These are phyloP conservation scores for Euwallacea fornicatus DNA, from an alignment of 1,140 invertebrate species.

Conservation along the genomic window DNA sequence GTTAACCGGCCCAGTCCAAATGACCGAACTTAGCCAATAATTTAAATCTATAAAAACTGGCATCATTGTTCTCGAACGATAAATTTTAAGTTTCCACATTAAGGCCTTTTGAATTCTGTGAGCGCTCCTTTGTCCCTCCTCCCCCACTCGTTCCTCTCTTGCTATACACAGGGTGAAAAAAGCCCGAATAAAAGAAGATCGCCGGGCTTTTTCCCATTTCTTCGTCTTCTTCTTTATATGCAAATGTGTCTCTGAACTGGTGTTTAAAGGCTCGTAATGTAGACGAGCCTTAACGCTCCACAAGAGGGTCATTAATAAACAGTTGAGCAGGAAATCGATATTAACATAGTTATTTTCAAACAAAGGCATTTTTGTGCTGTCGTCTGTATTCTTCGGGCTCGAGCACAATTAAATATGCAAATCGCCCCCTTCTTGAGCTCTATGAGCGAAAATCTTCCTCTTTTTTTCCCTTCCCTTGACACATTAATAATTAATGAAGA, in stretches of 20 bases:
- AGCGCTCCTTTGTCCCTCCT: constrained; percentile 28
- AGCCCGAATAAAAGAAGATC: no score
- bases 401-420: constrained; percentile 7
- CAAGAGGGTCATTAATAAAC: no score
- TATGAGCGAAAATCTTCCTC: neutral
- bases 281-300: no score
- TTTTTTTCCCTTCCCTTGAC: neutral
- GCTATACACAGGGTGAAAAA: neutral
- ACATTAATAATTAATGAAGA: constrained; percentile 5
- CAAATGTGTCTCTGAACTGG: no score
- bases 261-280: no score
- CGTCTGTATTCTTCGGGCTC: neutral
- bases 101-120: constrained; percentile 34
- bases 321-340: neutral
- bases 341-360: constrained; percentile 6
- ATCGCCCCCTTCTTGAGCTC: neutral
- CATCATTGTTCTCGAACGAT: constrained; percentile 33
- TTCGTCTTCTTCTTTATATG: no score
- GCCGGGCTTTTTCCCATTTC: no score
- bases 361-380: constrained; percentile 3
- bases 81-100: constrained; percentile 38
- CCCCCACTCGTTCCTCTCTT: neutral
- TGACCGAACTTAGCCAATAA: constrained; percentile 37
- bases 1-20: constrained; percentile 33
- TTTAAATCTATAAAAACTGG: constrained; percentile 38